Conservation (phyloP, 2,797 vertebrate genomes). For the Crenichthys baileyi region DNA sequence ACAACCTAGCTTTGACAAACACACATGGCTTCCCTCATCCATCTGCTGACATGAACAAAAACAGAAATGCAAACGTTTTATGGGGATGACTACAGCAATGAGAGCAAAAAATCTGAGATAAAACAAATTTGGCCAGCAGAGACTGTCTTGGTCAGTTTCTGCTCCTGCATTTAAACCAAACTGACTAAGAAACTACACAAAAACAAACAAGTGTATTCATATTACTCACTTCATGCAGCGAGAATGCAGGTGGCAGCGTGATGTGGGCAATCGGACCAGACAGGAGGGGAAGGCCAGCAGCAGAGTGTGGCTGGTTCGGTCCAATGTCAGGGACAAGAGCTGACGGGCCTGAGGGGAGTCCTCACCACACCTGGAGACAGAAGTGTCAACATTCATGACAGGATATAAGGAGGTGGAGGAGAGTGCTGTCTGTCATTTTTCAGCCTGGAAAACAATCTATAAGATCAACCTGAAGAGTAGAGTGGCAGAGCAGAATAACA, state of each 20-base stretch:
- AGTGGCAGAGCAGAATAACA: neutral
- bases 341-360: constrained; percentile 83
- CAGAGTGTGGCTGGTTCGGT: constrained; percentile 86
- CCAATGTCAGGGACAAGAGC: constrained; percentile 90
- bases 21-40: constrained; percentile 1
- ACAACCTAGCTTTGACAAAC: constrained; percentile 30
- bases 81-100: neutral
- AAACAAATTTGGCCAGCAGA: constrained; percentile 27
- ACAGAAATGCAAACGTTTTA: constrained; percentile 9
- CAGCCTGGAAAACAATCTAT: constrained; percentile 9
- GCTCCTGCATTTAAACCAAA: constrained; percentile 11
- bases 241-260: constrained; percentile 93
- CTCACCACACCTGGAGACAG: constrained; percentile 84
- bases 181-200: constrained; percentile 12
- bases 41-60: constrained; percentile 15
- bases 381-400: constrained; percentile 4
- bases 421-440: neutral
- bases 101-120: constrained; percentile 3
- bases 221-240: constrained; percentile 93
- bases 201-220: neutral
- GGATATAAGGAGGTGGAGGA: constrained; percentile 4
- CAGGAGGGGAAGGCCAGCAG: constrained; percentile 92
- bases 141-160: constrained; percentile 12
- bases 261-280: constrained; percentile 89
- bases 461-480: neutral